Base-by-base conservation (phyloP, 2,797 vertebrate species). In the Tauraco hartlaubi region DNA sequence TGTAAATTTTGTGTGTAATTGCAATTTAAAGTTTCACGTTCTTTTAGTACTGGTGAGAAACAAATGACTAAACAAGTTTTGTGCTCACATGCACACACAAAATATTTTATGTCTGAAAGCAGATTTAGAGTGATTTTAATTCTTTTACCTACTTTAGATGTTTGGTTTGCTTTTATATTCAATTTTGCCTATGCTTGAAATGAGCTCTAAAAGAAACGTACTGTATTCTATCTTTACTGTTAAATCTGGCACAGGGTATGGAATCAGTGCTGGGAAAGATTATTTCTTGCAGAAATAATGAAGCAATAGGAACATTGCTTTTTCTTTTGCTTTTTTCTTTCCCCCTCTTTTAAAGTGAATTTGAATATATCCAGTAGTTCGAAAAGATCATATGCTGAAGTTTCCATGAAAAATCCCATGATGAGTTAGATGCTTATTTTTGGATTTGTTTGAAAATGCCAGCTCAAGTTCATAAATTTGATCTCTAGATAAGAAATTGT, bases 241-340 rank as follows among this genome's bases (percentile, higher is more conserved):
- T 66, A 92, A 77, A 67, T 79, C 84, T 95, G 92, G 81, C 86
- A 89, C 19, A 29, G 33, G 16, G 18, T 25, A 73, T 69, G 88
- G 80, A 95, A 77, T 89, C 71, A 31, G 41, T 79, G 66, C 80
- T 92, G 83, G 80, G 59, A 92, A 87, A 75, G 69, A 84, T 78
- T 76, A 93, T 81, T 93, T 78, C 31, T 69, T 74, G 44, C n/a
- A 93, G 84, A 89, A 93, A 71, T 85, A 93, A 79, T 90, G 80
- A 76, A 90, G 69, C 56, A 86, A 59, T 68, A 61, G 39, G 46
- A 94, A 72, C 44, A 18, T 10, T 88, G 17, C 5, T 33, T 4
- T 15, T 25, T 55, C 16, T 26, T 14, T 14, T 61, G 35, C 35
- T 58, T 39, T 9, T 5, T 29, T 25, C 35, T 35, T 35, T 35